Conservation (phyloP, 2,113 vertebrate genomes). For the Hepsetus odoe region DNA sequence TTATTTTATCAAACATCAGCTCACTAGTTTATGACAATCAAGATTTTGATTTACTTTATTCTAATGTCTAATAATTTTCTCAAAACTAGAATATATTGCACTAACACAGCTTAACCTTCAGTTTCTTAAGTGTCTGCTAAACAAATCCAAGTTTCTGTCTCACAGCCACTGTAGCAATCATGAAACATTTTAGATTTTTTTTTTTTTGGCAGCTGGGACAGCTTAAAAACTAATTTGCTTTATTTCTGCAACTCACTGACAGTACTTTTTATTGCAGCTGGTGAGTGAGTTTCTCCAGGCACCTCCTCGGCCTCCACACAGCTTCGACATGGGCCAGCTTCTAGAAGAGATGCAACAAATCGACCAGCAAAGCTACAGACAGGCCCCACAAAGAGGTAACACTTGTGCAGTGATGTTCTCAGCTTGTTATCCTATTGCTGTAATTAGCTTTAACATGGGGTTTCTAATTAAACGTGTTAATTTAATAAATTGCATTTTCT, state of each 20-base stretch:
- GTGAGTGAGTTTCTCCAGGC: constrained; percentile 94
- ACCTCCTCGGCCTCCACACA: constrained; percentile 87
- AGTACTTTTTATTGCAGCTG: constrained; percentile 73
- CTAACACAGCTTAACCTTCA: too few relatives aligned
- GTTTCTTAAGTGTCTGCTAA: too few relatives aligned
- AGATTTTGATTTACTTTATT: too few relatives aligned
- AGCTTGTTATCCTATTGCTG: too few relatives aligned
- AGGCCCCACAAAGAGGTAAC: constrained; percentile 92
- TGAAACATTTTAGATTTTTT: neutral
- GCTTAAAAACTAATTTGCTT: too few relatives aligned
- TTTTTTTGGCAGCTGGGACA: neutral
- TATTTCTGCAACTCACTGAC: neutral
- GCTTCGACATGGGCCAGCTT: constrained; percentile 97
- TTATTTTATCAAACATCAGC: too few relatives aligned
- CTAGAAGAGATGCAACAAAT: constrained; percentile 99
- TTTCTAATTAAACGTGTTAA: too few relatives aligned
- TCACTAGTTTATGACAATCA: too few relatives aligned
- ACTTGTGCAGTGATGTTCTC: neutral
- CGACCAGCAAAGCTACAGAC: constrained; percentile 92
- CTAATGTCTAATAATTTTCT: too few relatives aligned
- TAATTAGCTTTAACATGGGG: too few relatives aligned
- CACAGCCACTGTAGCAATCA: neutral
- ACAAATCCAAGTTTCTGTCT: neutral
- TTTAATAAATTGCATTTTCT: too few relatives aligned
- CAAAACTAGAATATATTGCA: too few relatives aligned